These are phyloP conservation scores for Caenorhabditis japonica DNA, from an alignment of 2,888 invertebrate genomes.

Conservation along the genomic window DNA sequence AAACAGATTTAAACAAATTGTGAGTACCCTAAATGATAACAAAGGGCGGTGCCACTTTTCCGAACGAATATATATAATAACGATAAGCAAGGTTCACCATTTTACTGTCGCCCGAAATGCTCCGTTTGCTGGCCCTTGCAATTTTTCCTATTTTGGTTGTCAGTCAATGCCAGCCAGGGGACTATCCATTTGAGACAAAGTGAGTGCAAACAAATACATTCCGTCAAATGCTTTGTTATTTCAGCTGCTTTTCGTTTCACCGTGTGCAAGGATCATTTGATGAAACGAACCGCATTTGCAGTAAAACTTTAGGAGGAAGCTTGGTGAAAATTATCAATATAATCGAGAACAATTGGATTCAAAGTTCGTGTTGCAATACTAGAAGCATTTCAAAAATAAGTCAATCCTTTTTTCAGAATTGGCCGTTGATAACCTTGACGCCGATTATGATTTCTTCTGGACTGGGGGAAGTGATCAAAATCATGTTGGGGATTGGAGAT, in stretches of 20 bases:
- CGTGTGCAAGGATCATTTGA: constrained; percentile 29
- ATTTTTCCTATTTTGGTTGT: neutral
- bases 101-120: constrained; percentile 12
- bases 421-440: constrained; percentile 33
- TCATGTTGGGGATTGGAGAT: constrained; percentile 14
- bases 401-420: constrained; percentile 13
- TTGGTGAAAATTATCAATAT: constrained; percentile 23
- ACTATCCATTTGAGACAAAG: constrained; percentile 18
- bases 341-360: constrained; percentile 42
- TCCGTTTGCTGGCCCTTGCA: constrained; percentile 10
- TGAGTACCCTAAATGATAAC: constrained; percentile 1
- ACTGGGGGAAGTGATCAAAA: constrained; percentile 28
- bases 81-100: constrained; percentile 31
- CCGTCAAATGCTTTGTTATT: neutral
- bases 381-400: too few relatives aligned
- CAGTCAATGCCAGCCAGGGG: constrained; percentile 17
- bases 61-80: constrained; percentile 16
- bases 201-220: neutral
- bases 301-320: constrained; percentile 15
- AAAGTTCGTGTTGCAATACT: constrained; percentile 7
- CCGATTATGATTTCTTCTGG: constrained; percentile 47
- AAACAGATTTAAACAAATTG: constrained; percentile 17
- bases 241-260: constrained; percentile 38
- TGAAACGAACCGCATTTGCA: constrained; percentile 5
- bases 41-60: constrained; percentile 19